Conservation (phyloP, 1,140 invertebrate species). For the Heterodera schachtii region DNA sequence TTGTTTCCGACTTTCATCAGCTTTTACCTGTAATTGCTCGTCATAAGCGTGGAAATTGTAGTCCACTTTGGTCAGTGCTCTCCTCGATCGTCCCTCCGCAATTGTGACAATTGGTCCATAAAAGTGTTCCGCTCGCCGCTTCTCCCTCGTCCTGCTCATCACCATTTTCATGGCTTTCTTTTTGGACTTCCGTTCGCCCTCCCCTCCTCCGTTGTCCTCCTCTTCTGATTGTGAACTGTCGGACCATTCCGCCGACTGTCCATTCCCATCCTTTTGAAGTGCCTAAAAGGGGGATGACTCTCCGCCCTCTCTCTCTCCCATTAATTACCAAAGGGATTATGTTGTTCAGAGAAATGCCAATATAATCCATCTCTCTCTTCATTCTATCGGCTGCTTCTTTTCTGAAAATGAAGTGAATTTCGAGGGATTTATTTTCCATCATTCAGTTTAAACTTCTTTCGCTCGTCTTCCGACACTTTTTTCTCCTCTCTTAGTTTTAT, state of each 20-base stretch:
- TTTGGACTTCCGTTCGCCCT: slow-evolving; percentile 53
- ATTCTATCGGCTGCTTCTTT: slow-evolving; percentile 56
- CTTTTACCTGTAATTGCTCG: slow-evolving; percentile 53
- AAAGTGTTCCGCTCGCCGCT: not conserved
- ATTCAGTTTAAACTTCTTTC: slow-evolving; percentile 43
- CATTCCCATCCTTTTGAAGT: not conserved
- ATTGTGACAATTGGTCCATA: slow-evolving; percentile 56
- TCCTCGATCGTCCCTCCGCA: slow-evolving; percentile 54
- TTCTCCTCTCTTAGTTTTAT: slow-evolving; percentile 36
- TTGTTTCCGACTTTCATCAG: slow-evolving; percentile 5
- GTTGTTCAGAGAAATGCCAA: slow-evolving; percentile 58
- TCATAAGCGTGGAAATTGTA: slow-evolving; percentile 61
- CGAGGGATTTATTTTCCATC: not conserved
- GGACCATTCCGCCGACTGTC: slow-evolving; percentile 3
- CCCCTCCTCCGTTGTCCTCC: slow-evolving; percentile 28
- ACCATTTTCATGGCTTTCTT: slow-evolving; percentile 54
- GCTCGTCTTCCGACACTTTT: slow-evolving; percentile 40
- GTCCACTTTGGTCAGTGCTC: slow-evolving; percentile 53
- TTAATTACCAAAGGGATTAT: slow-evolving; percentile 47
- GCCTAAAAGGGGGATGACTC: not conserved
- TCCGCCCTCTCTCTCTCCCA: not conserved
- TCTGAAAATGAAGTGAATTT: slow-evolving; percentile 33
- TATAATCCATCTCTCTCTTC: slow-evolving; percentile 60
- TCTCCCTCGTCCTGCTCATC: slow-evolving; percentile 23
- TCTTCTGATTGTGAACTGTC: not conserved